These are phyloP conservation scores for Coelogynopora nodosa DNA, from an alignment of 2,888 invertebrate genomes.

Conservation along the genomic window DNA sequence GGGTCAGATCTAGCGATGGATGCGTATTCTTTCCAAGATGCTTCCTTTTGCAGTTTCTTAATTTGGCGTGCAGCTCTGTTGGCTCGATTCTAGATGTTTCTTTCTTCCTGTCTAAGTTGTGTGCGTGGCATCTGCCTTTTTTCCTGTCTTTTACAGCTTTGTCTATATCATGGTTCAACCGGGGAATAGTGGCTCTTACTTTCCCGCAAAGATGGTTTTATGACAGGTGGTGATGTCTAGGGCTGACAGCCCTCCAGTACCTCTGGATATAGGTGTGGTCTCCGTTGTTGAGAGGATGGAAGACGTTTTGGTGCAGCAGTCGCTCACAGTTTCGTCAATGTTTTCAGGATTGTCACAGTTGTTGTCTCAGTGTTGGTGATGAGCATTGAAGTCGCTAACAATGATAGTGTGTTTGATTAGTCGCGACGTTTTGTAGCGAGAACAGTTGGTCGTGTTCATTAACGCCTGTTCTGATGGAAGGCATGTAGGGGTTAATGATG, in stretches of 20 bases:
- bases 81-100: not conserved
- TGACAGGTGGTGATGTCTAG: not conserved
- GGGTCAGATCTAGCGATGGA: not conserved
- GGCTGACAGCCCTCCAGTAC: not conserved
- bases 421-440: too few species aligned
- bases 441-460: too few species aligned
- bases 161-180: not conserved
- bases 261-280: too few species aligned
- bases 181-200: not conserved
- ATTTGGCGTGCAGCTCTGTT: not conserved
- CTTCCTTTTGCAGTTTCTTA: not conserved
- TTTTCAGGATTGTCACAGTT: too few species aligned
- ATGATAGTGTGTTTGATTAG: too few species aligned
- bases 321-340: too few species aligned
- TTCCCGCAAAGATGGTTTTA: not conserved
- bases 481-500: too few species aligned
- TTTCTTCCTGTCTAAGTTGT: not conserved
- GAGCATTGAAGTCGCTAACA: too few species aligned
- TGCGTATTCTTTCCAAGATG: not conserved
- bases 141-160: not conserved
- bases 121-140: not conserved
- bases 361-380: too few species aligned
- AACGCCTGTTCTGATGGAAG: too few species aligned
- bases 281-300: too few species aligned
- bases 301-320: too few species aligned